Base-by-base conservation (phyloP, 1,140 invertebrate genomes). In the Mylabris phalerata region DNA sequence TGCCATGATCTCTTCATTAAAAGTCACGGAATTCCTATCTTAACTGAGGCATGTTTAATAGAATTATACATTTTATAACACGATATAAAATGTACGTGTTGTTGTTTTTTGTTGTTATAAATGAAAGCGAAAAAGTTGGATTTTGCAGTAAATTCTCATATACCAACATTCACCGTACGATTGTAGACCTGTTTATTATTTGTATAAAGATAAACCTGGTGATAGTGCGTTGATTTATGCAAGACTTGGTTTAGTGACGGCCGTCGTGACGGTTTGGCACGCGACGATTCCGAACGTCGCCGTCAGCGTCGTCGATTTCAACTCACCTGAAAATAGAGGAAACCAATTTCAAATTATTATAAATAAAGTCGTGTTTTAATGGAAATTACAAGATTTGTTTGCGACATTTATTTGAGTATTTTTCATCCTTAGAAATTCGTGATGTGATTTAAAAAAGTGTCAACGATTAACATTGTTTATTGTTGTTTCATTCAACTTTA, bases 31-130 rank as follows among this genome's bases (percentile, higher is more conserved):
- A 66, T 62, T 46, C 59, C 51, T 66, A 68, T 68, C 66, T 68
- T 64, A 68, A 68, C 58, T 63, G 32, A 65, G 60, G 55, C 62
- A 50, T 68, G 66, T 68, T 66, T 64, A 66, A 68, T 66, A 63
- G 60, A 66, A 68, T 68, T 68, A 68, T 68, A 68, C 66, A 66
- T 66, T 68, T 68, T 64, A 64, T 39, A 64, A 68, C 66, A 68
- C 66, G 66, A 68, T 57, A 68, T 59, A 63, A 32, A 60, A 52
- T 60, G 56, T 64, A 66, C 32, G 7, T 32, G 32, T 32, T 32
- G 32, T 32, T 32, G 32, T 4, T 32, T 32, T 32, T 32, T 32
- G 2, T 32, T 32, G 4, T 32, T 32, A 3, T 32, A 32, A 32
- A 32, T 32, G 32, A 32, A 32, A 32, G 32, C 32, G 32, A 32